Base-by-base conservation (phyloP, 30 jellyfish, hydroid and myxozoan genomes). In the Sanderia malayensis region DNA sequence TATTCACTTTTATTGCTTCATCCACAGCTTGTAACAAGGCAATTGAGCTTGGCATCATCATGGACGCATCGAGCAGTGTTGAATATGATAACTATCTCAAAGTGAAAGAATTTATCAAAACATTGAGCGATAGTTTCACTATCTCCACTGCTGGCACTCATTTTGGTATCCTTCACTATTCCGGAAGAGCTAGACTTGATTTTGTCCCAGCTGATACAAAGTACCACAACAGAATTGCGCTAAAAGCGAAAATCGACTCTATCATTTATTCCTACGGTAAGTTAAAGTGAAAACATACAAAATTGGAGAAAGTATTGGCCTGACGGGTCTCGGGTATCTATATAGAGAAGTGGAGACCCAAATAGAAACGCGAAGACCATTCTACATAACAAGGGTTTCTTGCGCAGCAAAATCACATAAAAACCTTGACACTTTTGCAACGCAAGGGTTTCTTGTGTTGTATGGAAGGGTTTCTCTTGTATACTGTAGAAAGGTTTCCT, bases 41-140 rank as follows among this genome's bases (percentile, higher is more conserved):
- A 23, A 44, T 90, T 34, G 98, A 90, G 46, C 75, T 90, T 60
- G 98, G 94, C 23, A 73, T 90, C 64, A 68, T 77, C 59, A 46
- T 73, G 79, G 96, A 83, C 47, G 98, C 98, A 9, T 90, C 98
- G 27, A 53, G 82, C 44, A 90, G 98, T 68, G 96, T 90, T 9
- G 81, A 86, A 23, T 32, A 84, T 3, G 45, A 24, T 31, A 90
- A 90, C 76, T 90, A 70, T 67, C 28, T 22, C 59, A 83, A 82
- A 30, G 52, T 79, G 76, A 76, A 81, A 61, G 67, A 47, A 0
- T 90, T 90, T 44, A 81, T 90, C 67, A 67, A 44, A 11, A 79
- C 37, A 15, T 37, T 90, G 74, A 59, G 85, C 29, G 82, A 71
- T 6, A 90, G 73, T 13, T 80, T 73, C 52, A 49, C 31, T 2